phyloP scores from a whole-genome alignment of 2,797 vertebrate species.

The Silurus lanzhouensis region DNA sequence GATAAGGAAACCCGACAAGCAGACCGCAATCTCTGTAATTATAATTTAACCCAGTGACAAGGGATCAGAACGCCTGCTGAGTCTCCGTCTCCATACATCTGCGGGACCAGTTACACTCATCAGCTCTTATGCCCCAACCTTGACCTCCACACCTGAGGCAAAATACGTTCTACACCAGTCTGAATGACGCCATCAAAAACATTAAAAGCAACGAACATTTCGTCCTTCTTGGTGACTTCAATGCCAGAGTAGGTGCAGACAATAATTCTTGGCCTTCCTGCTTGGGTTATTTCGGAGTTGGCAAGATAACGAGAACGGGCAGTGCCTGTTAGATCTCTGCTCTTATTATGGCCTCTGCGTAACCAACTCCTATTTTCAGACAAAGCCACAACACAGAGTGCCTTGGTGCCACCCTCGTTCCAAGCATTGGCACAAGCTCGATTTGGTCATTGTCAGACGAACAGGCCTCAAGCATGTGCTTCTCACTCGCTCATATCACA shows the following conservation, averaged over 20 bases:
- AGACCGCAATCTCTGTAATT: no score
- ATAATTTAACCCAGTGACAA: neutral
- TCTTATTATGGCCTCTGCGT: neutral
- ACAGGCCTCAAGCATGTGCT: neutral
- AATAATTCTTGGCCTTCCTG: conserved; percentile 11
- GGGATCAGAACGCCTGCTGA: neutral
- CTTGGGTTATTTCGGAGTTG: neutral
- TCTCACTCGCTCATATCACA: neutral
- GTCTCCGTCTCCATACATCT: neutral
- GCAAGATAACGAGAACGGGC: neutral
- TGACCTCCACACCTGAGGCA: neutral
- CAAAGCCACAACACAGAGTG: neutral
- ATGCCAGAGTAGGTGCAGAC: conserved; percentile 14
- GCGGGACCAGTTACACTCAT: neutral
- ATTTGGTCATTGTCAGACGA: neutral
- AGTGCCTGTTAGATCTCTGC: neutral
- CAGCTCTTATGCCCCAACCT: neutral
- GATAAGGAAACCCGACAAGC: neutral
- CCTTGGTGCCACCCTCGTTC: neutral
- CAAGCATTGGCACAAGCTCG: neutral
- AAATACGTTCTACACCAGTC: conserved; percentile 10
- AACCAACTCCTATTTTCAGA: neutral
- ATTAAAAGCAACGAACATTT: no score
- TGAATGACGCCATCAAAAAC: no score
- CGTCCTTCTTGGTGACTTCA: conserved; percentile 22